Evolutionary conservation across 2,113 vertebrate genomes (phyloP).

Genomic region (Hipposideros armiger): DNA sequence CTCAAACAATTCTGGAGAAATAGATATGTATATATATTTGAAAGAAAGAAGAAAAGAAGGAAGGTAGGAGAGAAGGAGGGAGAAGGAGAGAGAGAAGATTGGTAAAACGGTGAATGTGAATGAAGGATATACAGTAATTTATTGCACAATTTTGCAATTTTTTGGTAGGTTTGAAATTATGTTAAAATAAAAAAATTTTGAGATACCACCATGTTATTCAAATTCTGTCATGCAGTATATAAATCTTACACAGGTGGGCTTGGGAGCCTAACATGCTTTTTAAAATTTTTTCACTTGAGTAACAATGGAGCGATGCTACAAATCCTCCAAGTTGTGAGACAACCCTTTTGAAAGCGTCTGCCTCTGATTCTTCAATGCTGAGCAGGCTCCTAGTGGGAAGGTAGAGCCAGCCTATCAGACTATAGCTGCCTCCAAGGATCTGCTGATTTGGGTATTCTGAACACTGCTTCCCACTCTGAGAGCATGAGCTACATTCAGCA

Average conservation of each 20-base stretch:
- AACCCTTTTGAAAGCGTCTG: neutral
- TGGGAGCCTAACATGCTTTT: neutral
- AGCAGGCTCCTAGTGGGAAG: neutral
- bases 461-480: constrained; percentile 71
- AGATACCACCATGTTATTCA: neutral
- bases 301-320: constrained; percentile 68
- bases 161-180: constrained; percentile 22
- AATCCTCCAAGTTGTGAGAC: neutral
- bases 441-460: constrained; percentile 22
- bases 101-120: neutral
- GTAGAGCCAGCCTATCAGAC: neutral
- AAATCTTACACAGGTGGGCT: neutral
- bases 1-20: neutral
- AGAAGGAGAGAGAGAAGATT: neutral
- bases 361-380: neutral
- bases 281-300: constrained; percentile 60
- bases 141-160: neutral
- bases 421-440: constrained; percentile 56
- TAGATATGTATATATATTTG: neutral
- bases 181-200: neutral
- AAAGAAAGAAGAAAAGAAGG: neutral
- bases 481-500: constrained; percentile 60
- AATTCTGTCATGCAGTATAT: neutral
- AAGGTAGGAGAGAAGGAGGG: accelerated
- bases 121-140: neutral